Conservation (phyloP, 2,797 vertebrate species). For the Poecilia wingei region DNA sequence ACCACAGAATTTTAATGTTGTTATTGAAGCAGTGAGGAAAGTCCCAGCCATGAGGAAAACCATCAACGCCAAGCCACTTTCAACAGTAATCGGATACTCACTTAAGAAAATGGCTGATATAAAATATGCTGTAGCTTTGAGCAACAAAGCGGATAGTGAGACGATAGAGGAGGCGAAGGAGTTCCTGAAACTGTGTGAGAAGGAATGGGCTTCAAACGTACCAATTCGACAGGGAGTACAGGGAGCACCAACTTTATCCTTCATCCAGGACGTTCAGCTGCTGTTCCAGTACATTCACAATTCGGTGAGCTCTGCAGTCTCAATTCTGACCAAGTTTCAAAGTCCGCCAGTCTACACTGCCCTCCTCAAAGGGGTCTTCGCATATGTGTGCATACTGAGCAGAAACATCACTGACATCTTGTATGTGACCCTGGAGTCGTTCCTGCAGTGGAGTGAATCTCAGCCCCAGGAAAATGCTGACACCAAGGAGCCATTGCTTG, state of each 20-base stretch:
- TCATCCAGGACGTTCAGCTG: slow-evolving; percentile 51
- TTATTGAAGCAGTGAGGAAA: slow-evolving; percentile 34
- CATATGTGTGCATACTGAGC: slow-evolving; percentile 52
- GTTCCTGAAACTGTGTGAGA: slow-evolving; percentile 42
- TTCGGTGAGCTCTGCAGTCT: background rate
- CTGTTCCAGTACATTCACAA: slow-evolving; percentile 33
- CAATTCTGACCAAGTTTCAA: slow-evolving; percentile 32
- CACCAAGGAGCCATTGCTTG: slow-evolving; percentile 9
- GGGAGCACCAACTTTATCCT: slow-evolving; percentile 16
- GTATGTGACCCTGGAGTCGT: slow-evolving; percentile 42
- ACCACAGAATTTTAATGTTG: slow-evolving; percentile 36
- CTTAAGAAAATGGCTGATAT: slow-evolving; percentile 42
- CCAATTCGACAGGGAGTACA: accelerated
- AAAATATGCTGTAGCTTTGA: slow-evolving; percentile 25
- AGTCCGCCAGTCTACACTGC: slow-evolving; percentile 36
- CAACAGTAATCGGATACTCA: background rate
- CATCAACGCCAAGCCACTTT: background rate
- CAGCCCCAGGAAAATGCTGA: slow-evolving; percentile 6
- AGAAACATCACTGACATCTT: slow-evolving; percentile 9
- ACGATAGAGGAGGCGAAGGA: slow-evolving; percentile 12
- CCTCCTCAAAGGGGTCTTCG: slow-evolving; percentile 37
- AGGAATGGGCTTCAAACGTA: slow-evolving; percentile 29
- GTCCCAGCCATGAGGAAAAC: slow-evolving; percentile 8
- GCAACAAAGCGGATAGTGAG: background rate
- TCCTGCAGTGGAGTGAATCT: slow-evolving; percentile 26